Conservation (phyloP, 2,797 vertebrate species). For the Hirundo rustica region DNA sequence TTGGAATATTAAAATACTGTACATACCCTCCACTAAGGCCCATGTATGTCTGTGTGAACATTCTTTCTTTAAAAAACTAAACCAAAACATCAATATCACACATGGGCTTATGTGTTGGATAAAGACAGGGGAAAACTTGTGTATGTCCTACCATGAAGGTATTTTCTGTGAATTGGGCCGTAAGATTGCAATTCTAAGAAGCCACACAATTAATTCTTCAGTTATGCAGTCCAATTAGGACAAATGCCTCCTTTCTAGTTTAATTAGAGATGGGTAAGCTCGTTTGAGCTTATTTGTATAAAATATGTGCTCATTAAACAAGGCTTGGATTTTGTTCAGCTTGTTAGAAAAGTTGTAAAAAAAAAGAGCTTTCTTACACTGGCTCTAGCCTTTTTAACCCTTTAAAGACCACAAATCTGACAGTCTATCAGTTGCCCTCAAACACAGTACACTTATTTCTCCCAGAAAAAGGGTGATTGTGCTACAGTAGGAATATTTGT, state of each 20-base stretch:
- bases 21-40: conserved; percentile 15
- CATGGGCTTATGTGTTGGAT: neutral
- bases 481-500: neutral
- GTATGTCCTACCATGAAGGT: conserved; percentile 42
- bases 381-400: conserved; percentile 65
- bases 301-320: conserved; percentile 82
- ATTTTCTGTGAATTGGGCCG: conserved; percentile 66
- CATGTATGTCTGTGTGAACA: conserved; percentile 1
- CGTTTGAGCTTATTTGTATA: conserved; percentile 79
- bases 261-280: conserved; percentile 78
- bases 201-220: conserved; percentile 78
- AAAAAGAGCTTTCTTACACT: conserved; percentile 69
- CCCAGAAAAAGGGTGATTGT: neutral
- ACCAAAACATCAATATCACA: conserved; percentile 14
- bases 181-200: conserved; percentile 76
- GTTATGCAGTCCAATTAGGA: conserved; percentile 79
- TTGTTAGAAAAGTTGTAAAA: conserved; percentile 73
- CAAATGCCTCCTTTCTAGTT: conserved; percentile 78
- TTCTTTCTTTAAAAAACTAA: conserved; percentile 51
- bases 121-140: conserved; percentile 49
- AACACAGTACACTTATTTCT: neutral
- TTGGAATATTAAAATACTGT: conserved; percentile 65
- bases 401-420: conserved; percentile 21
- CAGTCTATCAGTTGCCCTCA: neutral
- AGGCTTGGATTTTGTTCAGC: conserved; percentile 76